Conservation (phyloP, 2,888 invertebrate species). For the Carterocephalus palaemon region DNA sequence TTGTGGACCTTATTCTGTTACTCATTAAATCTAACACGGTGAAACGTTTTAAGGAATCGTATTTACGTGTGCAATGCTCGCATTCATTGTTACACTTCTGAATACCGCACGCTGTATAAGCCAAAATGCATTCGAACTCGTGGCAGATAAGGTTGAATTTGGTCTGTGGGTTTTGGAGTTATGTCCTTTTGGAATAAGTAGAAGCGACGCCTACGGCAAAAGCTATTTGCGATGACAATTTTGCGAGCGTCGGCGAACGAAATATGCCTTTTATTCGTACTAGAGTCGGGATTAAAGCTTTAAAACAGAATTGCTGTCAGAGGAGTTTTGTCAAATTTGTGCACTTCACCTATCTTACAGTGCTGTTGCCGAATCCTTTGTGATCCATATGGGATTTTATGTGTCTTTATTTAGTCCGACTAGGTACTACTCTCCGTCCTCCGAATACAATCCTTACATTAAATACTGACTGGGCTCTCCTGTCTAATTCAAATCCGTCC, state of each 20-base stretch:
- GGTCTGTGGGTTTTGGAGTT: slow-evolving; percentile 35
- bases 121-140: slow-evolving; percentile 34
- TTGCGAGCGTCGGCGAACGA: slow-evolving; percentile 74
- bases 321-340: slow-evolving; percentile 64
- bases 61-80: slow-evolving; percentile 77
- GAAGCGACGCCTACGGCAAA: slow-evolving; percentile 59
- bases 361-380: slow-evolving; percentile 6
- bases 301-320: slow-evolving; percentile 77
- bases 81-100: slow-evolving; percentile 75
- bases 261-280: slow-evolving; percentile 78
- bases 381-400: background rate
- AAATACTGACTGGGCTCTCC: too few species aligned
- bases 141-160: slow-evolving; percentile 34
- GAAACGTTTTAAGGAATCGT: slow-evolving; percentile 59
- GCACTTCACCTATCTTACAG: slow-evolving; percentile 55
- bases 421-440: too few species aligned
- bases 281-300: slow-evolving; percentile 74
- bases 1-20: slow-evolving; percentile 63
- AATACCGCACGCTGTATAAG: slow-evolving; percentile 27
- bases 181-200: slow-evolving; percentile 38
- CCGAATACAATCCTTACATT: too few species aligned
- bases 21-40: slow-evolving; percentile 53
- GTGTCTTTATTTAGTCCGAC: too few species aligned
- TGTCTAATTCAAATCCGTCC: too few species aligned
- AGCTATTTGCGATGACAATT: slow-evolving; percentile 80